phyloP scores from a whole-genome alignment of 2,113 vertebrate species.

The Pavo muticus region DNA sequence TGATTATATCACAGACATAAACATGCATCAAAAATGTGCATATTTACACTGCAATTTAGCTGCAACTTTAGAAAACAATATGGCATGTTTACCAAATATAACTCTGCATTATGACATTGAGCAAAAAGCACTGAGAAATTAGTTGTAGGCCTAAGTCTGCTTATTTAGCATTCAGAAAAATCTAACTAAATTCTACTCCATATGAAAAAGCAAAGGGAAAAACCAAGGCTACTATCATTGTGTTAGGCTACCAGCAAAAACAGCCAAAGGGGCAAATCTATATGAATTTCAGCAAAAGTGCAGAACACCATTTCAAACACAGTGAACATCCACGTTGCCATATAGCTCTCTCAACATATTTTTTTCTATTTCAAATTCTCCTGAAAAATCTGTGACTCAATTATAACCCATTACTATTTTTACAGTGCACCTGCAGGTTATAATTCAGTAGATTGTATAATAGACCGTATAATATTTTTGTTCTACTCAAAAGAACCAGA shows the following conservation, averaged over 20 bases:
- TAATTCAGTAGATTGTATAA: constrained; percentile 30
- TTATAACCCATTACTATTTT: background rate
- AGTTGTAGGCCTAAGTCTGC: background rate
- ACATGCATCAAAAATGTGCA: background rate
- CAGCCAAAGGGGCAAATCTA: constrained; percentile 41
- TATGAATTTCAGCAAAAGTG: constrained; percentile 56
- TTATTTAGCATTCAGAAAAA: background rate
- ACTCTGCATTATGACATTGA: background rate
- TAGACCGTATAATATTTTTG: background rate
- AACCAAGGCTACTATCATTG: constrained; percentile 25
- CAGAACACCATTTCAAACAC: constrained; percentile 67
- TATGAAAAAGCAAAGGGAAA: constrained; percentile 33
- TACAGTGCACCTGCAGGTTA: constrained; percentile 51
- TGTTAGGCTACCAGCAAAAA: constrained; percentile 61
- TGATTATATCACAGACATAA: background rate
- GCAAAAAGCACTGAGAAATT: background rate
- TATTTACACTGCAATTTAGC: background rate
- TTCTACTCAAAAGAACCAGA: background rate
- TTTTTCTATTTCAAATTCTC: constrained; percentile 8
- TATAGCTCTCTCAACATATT: constrained; percentile 76
- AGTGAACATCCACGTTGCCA: constrained; percentile 61
- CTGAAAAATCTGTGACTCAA: constrained; percentile 13
- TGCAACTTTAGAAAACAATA: background rate
- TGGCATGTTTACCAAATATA: background rate
- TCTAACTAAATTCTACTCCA: background rate